Conservation (phyloP, 1,140 invertebrate genomes). For the Parapsyche elsis region DNA sequence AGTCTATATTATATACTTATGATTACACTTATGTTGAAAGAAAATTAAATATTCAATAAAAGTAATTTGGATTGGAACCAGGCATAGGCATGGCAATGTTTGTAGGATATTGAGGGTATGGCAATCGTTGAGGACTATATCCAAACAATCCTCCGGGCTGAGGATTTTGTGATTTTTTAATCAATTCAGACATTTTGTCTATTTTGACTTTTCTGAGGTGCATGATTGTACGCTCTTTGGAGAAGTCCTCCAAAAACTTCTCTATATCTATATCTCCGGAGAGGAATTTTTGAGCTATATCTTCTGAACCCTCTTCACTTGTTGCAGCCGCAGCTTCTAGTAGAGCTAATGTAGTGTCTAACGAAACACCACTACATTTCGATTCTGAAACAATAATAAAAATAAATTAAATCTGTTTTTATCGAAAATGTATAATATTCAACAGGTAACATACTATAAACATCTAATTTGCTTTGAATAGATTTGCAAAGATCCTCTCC, state of each 20-base stretch:
- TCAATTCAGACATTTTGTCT: constrained; percentile 86
- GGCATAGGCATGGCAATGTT: constrained; percentile 73
- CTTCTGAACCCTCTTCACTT: constrained; percentile 89
- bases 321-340: constrained; percentile 87
- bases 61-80: constrained; percentile 57
- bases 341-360: constrained; percentile 84
- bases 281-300: constrained; percentile 80
- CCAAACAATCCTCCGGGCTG: constrained; percentile 55
- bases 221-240: constrained; percentile 78
- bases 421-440: constrained; percentile 28
- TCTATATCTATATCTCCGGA: constrained; percentile 79
- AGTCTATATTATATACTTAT: too few relatives aligned
- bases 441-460: constrained; percentile 76
- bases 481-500: constrained; percentile 74
- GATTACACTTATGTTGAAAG: too few relatives aligned
- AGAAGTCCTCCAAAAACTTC: constrained; percentile 82
- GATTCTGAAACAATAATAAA: constrained; percentile 66
- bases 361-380: constrained; percentile 76
- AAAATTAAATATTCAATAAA: background rate
- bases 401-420: background rate
- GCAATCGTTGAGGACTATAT: constrained; percentile 14
- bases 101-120: constrained; percentile 63
- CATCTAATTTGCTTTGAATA: constrained; percentile 75
- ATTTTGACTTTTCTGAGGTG: constrained; percentile 85
- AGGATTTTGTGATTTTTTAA: constrained; percentile 64